Evolutionary conservation across 2,113 vertebrate genomes (phyloP).

Genomic region (Albula goreensis): DNA sequence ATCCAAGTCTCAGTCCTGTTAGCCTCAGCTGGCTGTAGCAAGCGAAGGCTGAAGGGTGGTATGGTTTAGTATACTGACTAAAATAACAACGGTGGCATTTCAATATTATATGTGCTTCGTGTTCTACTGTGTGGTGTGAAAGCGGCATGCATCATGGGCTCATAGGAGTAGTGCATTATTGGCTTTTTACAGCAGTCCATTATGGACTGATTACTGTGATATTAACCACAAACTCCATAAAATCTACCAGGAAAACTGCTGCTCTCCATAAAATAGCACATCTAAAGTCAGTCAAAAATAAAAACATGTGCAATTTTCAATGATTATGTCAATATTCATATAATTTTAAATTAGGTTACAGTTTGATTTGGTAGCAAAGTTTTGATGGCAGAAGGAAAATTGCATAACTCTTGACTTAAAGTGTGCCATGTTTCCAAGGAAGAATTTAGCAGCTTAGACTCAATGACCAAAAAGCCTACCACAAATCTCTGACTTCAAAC

Average conservation of each 20-base stretch:
- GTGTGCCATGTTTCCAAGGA: background rate
- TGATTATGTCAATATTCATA: background rate
- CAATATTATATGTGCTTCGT: background rate
- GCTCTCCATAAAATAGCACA: background rate
- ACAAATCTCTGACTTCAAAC: constrained; percentile 1
- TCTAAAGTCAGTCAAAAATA: background rate
- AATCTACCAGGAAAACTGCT: background rate
- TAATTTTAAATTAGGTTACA: background rate
- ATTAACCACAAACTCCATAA: background rate
- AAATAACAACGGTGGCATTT: no score
- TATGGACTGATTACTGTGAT: background rate
- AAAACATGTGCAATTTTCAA: background rate
- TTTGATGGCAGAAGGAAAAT: background rate
- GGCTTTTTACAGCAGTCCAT: background rate
- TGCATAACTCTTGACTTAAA: background rate
- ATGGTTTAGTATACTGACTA: background rate
- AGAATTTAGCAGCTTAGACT: background rate
- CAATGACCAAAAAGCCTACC: background rate
- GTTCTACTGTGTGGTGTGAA: background rate
- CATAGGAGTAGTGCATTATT: background rate
- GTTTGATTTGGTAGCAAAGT: background rate
- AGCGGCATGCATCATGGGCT: no score
- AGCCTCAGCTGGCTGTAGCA: background rate
- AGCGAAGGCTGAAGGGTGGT: background rate
- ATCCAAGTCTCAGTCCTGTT: background rate